A percentile compares a stretch with the other conserved stretches of the same genome.
Evolutionary conservation across 1,140 invertebrate species (phyloP).

Genomic region (Aphaenogaster floridana): DNA sequence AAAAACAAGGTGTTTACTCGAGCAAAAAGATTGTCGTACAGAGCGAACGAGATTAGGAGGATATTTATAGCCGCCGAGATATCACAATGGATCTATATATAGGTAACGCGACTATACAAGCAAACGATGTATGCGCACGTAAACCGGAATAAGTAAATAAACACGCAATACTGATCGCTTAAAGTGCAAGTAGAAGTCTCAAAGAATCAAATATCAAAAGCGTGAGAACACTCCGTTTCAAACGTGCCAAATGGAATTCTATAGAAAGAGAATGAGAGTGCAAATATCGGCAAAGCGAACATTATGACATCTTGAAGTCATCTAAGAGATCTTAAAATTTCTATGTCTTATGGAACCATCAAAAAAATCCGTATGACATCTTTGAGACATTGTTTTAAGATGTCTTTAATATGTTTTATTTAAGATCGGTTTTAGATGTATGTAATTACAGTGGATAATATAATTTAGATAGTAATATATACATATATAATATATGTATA

Average conservation of each 20-base stretch:
- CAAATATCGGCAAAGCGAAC: conserved; percentile 1
- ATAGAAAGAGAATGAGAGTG: not conserved
- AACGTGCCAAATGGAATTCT: not conserved
- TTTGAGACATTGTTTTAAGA: no score
- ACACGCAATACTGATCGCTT: conserved; percentile 29
- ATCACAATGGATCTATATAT: conserved; percentile 33
- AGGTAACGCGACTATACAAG: not conserved
- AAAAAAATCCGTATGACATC: no score
- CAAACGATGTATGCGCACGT: not conserved
- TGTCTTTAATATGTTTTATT: no score
- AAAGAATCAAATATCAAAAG: conserved; percentile 10
- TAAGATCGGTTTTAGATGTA: no score
- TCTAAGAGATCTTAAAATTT: not conserved
- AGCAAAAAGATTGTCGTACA: conserved; percentile 21
- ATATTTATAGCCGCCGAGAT: conserved; percentile 24
- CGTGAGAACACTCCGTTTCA: not conserved
- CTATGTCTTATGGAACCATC: no score
- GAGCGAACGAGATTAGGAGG: conserved; percentile 17
- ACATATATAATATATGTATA: no score
- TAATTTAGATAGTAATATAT: no score
- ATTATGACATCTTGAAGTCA: not conserved
- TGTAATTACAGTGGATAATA: no score
- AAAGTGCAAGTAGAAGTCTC: not conserved
- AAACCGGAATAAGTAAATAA: conserved; percentile 34
- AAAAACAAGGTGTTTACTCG: conserved; percentile 44